Evolutionary conservation across 2,797 vertebrate genomes (phyloP), one percentile per base, ranked within the genome.

Genomic region (Benthosema pterotum): DNA sequence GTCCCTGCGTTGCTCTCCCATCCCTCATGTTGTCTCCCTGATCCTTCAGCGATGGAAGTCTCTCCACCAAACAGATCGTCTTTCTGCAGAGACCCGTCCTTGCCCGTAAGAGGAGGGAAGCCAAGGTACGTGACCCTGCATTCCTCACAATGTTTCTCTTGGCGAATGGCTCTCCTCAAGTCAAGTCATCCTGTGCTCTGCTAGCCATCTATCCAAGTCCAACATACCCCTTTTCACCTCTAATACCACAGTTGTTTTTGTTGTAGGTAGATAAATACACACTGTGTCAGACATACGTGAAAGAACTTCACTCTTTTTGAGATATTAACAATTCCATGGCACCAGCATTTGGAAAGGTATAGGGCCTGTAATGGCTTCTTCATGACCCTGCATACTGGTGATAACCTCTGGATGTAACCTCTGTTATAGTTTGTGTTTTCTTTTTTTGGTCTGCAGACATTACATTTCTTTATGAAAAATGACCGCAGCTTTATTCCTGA

Each of bases 51-150:
- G 96, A 99, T 57, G 97, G 97, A 52, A 95, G 93, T 75, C 79
- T 99, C 79, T 94, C 96, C 83, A 99, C 97, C 89, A 98, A 99
- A 87, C 97, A 99, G 92, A 95, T 99, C 11, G 94, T 99, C 72
- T 99, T 99, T 88, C 95, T 99, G 82, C 97, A 99, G 93, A 96
- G 97, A 92, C 97, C 97, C 0, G 84, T 95, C 69, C 87, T 99
- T 87, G 91, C 93, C 83, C 93, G 95, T 66, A 98, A 96, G 94
- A 96, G 90, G 88, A 96, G 92, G 79, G 96, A 98, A 32, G 91
- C 94, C 11, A 99, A 97, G 96, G 97, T 99, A 92, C 82, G 66
- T 59, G 62, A 76, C 75, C 78, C 77, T 67, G 63, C 56, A 46
- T 67, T 88, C 71, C 65, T 79, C 52, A 32, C 45, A 42, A 52